Conservation (phyloP, 2,888 invertebrate species). For the Xanthia icteritia region DNA sequence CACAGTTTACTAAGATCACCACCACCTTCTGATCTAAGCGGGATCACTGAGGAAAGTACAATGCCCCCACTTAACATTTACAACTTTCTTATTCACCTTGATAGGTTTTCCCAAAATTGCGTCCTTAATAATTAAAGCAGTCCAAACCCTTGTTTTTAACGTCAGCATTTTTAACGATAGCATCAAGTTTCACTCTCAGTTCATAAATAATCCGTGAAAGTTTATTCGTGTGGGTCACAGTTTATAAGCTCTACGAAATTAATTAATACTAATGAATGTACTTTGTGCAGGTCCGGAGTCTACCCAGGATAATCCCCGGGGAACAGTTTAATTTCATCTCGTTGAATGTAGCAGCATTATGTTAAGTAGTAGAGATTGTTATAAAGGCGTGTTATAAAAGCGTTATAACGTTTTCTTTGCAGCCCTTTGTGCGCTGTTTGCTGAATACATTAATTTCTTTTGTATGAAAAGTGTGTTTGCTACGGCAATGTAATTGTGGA, state of each 20-base stretch:
- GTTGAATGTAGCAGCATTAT: constrained; percentile 73
- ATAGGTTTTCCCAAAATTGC: constrained; percentile 60
- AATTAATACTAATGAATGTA: constrained; percentile 79
- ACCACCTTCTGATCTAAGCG: not conserved
- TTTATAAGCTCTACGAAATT: constrained; percentile 75
- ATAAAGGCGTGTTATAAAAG: constrained; percentile 65
- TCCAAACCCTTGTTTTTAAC: constrained; percentile 55
- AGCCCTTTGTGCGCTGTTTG: constrained; percentile 59
- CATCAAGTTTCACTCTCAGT: constrained; percentile 69
- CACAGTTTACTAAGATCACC: not conserved
- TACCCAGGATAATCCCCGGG: constrained; percentile 68
- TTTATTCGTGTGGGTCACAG: constrained; percentile 55
- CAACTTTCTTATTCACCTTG: constrained; percentile 54
- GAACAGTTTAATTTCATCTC: constrained; percentile 77
- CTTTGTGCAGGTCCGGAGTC: constrained; percentile 65
- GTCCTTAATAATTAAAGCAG: constrained; percentile 50
- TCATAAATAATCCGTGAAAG: constrained; percentile 60
- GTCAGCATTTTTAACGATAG: constrained; percentile 68
- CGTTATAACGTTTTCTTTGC: constrained; percentile 57
- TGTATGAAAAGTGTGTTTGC: constrained; percentile 36
- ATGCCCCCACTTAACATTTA: constrained; percentile 42
- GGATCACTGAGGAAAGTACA: constrained; percentile 11
- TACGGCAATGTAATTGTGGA: constrained; percentile 26
- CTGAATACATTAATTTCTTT: constrained; percentile 64
- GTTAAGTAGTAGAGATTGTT: constrained; percentile 68